Base-by-base conservation (phyloP, 1,140 invertebrate species). In the Maniola jurtina region DNA sequence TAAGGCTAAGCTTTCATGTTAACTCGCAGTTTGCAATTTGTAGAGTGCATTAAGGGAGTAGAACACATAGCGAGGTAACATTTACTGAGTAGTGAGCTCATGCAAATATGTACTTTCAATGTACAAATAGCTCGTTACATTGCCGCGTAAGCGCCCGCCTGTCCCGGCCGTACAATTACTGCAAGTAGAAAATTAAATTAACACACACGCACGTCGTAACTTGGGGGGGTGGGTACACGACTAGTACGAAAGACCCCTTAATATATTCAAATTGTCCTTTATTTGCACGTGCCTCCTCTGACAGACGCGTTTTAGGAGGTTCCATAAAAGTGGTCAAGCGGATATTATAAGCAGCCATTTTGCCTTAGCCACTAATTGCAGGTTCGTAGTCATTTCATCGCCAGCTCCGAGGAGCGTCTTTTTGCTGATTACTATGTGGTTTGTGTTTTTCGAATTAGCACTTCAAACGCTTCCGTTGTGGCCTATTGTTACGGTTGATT, bases 181-280 rank as follows among this genome's bases (percentile, higher is more conserved):
- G 75, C 82, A 74, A 89, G 84, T 87, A 88, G 83, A 89, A 88
- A 89, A 89, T 89, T 88, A 88, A 89, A 90, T 88, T 88, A 90
- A 86, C 81, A 87, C 81, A 85, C 84, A 86, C 82, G 81, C 86
- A 85, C 72, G 54, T 55, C 75, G 77, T 76, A 78, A 78, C 77
- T 67, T 73, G 33, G 25, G 52, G 52, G 80, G 81, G 81, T 82
- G 79, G 76, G 77, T 71, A 63, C 47, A 61, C 54, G 36, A 65
- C 80, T 79, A 84, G 25, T 7, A 16, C 61, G 8, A 13, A 34
- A 70, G 79, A 76, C 42, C 83, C 65, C 56, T 36, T 55, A n/a
- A 45, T 38, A 15, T 58, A 14, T 52, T 34, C 33, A 67, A 71
- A 66, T 52, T 68, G 2, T 64, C 52, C 72, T 66, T n/a, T 34